A percentile compares a stretch with the other conserved stretches of the same genome.
Evolutionary conservation across 2,888 invertebrate genomes (phyloP).

Genomic region (Polymixis lichenea): DNA sequence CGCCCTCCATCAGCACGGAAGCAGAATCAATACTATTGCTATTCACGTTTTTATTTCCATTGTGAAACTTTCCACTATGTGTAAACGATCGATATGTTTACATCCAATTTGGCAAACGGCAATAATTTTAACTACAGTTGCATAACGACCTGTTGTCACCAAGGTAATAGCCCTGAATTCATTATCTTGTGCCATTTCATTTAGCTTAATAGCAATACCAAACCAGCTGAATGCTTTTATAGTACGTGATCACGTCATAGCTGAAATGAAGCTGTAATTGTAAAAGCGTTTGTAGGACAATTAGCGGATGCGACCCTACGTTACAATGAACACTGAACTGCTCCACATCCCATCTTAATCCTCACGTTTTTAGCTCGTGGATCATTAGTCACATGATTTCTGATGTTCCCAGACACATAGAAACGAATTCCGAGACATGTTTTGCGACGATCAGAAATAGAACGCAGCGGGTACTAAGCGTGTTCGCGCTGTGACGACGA

Average conservation of each 20-base stretch:
- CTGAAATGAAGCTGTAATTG: slow-evolving; percentile 69
- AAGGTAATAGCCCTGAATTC: slow-evolving; percentile 79
- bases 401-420: slow-evolving; percentile 89
- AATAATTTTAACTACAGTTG: slow-evolving; percentile 78
- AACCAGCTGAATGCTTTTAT: slow-evolving; percentile 73
- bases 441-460: slow-evolving; percentile 89
- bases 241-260: slow-evolving; percentile 71
- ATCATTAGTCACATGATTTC: slow-evolving; percentile 90
- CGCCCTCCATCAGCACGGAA: slow-evolving; percentile 24
- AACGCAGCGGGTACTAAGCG: slow-evolving; percentile 88
- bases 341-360: slow-evolving; percentile 64
- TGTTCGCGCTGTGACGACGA: slow-evolving; percentile 87
- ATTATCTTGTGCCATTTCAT: slow-evolving; percentile 77
- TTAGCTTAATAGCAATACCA: slow-evolving; percentile 75
- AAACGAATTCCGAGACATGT: slow-evolving; percentile 90
- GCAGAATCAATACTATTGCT: slow-evolving; percentile 52
- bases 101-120: slow-evolving; percentile 78
- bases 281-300: slow-evolving; percentile 62
- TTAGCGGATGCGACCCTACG: slow-evolving; percentile 61
- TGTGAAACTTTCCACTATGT: slow-evolving; percentile 69
- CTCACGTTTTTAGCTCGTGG: slow-evolving; percentile 74
- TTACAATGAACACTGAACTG: slow-evolving; percentile 58
- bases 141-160: slow-evolving; percentile 80
- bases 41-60: slow-evolving; percentile 57
- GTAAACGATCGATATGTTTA: slow-evolving; percentile 79